These are phyloP conservation scores for Aurelia sp. DNA, from an alignment of 30 jellyfish, hydroid and myxozoan species.

Conservation along the genomic window DNA sequence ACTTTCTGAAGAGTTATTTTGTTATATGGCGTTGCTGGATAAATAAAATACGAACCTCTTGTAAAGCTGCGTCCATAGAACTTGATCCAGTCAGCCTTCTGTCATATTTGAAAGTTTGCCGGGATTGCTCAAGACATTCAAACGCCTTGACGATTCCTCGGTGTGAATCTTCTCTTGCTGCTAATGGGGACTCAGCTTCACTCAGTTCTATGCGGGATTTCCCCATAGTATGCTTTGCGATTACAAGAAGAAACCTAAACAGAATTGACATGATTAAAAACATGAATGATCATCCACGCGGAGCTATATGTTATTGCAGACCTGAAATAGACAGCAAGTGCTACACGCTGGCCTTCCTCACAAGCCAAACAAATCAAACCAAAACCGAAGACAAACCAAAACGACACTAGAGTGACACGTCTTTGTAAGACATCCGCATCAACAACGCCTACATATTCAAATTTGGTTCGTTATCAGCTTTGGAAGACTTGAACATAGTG, in stretches of 20 bases:
- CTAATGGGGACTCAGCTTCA: constrained; percentile 39
- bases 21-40: too few species aligned
- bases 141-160: constrained; percentile 87
- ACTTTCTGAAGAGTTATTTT: too few species aligned
- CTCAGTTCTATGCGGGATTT: constrained; percentile 54
- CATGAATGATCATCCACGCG: not conserved
- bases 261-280: not conserved
- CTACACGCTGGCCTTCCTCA: too few species aligned
- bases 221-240: constrained; percentile 66
- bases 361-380: too few species aligned
- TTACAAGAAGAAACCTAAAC: constrained; percentile 66
- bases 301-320: too few species aligned
- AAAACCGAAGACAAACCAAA: too few species aligned
- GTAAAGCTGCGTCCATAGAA: constrained; percentile 90
- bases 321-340: too few species aligned
- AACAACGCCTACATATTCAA: too few species aligned
- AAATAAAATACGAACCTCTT: constrained; percentile 72
- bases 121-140: constrained; percentile 84
- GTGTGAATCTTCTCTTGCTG: constrained; percentile 67
- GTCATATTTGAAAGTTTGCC: constrained; percentile 82
- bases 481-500: too few species aligned
- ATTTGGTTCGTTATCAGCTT: too few species aligned
- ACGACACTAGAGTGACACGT: too few species aligned
- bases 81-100: constrained; percentile 96
- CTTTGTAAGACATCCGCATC: too few species aligned